Base-by-base conservation (phyloP, 2,113 vertebrate genomes). In the Caranx melampygus region DNA sequence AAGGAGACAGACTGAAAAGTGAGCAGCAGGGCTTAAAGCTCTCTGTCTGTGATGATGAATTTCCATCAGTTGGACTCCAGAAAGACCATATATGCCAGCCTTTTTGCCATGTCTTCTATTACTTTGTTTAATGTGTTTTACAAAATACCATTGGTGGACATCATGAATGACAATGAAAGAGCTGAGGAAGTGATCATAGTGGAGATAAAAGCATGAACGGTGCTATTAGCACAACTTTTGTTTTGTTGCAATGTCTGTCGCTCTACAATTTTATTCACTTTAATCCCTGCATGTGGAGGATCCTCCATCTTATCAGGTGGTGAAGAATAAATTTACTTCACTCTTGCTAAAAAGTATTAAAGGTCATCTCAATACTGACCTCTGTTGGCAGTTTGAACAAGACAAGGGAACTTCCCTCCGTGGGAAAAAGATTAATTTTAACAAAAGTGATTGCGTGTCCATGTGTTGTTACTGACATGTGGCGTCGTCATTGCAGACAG, bases 401-500 rank as follows among this genome's bases (percentile, higher is more conserved):
- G 6, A 52, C 20, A 10, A 47, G 45, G 45, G 12, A 4, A 13
- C 44, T 9, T 51, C 14, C 16, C 20, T 18, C 6, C 20, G 10
- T 52, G 7, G 40, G 8, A 7, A 42, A 42, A 42, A 42, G 40
- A 42, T 42, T 2, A 42, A 9, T 20, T 62, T 2, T n/a, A n/a
- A 42, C 18, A 62, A 35, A n/a, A 21, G 11, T 52, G 51, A 3
- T 20, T 52, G 51, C 8, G 6, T 52, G 10, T 47, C 1, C 31
- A 12, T 10, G 20, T 18, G 49, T 57, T 82, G 20, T 52, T 44
- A 2, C 40, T 66, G 6, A 57, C 15, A 13, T 51, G 14, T 6
- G 2, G 12, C 15, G 13, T 7, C 66, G 15, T 77, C 71, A 2
- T 86, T 86, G 12, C 88, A 99, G 98, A 99, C 93, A 96, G 98